Base-by-base conservation (phyloP, 2,888 invertebrate species). In the Sympetrum striolatum region DNA sequence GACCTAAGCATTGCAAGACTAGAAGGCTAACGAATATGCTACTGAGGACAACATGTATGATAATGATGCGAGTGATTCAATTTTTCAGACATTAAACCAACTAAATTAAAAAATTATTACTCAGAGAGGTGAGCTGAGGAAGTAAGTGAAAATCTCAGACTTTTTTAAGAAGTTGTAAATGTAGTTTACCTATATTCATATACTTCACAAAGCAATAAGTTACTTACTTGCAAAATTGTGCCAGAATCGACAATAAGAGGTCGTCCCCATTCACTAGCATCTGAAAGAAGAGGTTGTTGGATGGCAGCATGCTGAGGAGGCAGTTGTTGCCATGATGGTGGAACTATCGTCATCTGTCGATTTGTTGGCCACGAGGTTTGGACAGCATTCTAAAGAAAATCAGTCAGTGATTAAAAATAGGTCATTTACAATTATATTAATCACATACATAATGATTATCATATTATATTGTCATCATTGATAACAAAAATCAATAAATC, bases 301-400 rank as follows among this genome's bases (percentile, higher is more conserved):
- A 96, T 95, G 22, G 95, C 94, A 79, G 95, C 94, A 91, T 96
- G 95, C 91, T 95, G 95, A 14, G 94, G 95, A 79, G 96, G 96
- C 92, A 97, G 95, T 92, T 97, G 97, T 93, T 97, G 97, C 97
- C 97, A 98, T 0, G 97, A 97, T 31, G 97, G 97, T 31, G 97
- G 97, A 90, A 98, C 97, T 91, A 97, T 95, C 0, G 97, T 96
- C 96, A 97, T 97, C 94, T 97, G 97, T 31, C 97, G 95, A 92
- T 96, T 96, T 39, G 95, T 95, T 18, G 96, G 96, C 96, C 96
- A 96, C 12, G 96, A 95, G 86, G 96, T 96, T 93, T 96, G 96
- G 10, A 96, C 96, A n/a, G 96, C 96, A 93, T 96, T 96, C 95
- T 95, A 92, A 8, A 44, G 6, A n/a, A 90, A 90, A 10, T 53